Evolutionary conservation across 2,797 vertebrate species (phyloP), one percentile per base, ranked within the genome.

Genomic region (Chromobotia macracanthus): DNA sequence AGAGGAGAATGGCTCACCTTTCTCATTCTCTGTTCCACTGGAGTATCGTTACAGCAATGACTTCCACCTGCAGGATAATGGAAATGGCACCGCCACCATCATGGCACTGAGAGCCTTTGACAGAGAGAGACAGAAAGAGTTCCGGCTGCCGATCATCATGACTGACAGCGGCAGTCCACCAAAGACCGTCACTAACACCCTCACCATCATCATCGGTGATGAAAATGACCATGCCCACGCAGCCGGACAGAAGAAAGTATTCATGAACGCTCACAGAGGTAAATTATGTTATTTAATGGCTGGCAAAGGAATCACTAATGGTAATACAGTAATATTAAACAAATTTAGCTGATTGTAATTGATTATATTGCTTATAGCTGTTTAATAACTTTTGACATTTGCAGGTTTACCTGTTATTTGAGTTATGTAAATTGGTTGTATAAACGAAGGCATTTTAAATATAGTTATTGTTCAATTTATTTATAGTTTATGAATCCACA

Each of bases 1-100:
- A 18, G 83, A 89, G 0, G 94, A 94, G 51, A 96, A 97, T 0
- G 95, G 96, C 0, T 88, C 93, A 0, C 96, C 96, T 0, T 96
- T 97, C 84, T 90, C 84, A 16, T 96, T 96, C 83, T 87, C 87
- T 0, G 81, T 96, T 64, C 89, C 94, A 0, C 41, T 87, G 0
- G 92, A 93, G 78, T 93, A 93, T 86, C 92, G 89, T 69, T 91
- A 95, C 80, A 89, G 89, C 87, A 91, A 91, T 8, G 94, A 96
- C 82, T 97, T 97, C 88, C 92, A 93, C 86, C 91, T 97, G 77
- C 93, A 91, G 84, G 96, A 97, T 88, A 95, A 96, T 74, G 84
- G 93, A 28, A 95, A 96, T 65, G 94, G 93, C 87, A 95, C 94
- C 0, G 95, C 95, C 0, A 94, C 94, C 3, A 44, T 97, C 23